Base-by-base conservation (phyloP, 2,797 vertebrate genomes). In the Sparidentex hasta region DNA sequence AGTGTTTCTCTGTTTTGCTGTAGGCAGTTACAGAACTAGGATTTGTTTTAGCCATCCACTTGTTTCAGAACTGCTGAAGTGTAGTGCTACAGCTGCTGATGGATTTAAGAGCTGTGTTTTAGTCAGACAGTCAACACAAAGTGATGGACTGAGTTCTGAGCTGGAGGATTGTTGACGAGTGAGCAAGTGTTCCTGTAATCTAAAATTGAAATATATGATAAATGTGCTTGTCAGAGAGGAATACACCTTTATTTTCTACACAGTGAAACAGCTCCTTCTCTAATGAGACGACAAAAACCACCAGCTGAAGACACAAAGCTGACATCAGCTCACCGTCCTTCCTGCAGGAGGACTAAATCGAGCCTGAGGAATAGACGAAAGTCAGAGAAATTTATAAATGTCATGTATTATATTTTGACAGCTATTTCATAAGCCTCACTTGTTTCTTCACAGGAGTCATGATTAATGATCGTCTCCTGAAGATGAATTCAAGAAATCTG, bases 391-490 rank as follows among this genome's bases (percentile, higher is more conserved):
- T 64, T 61, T 21, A 62, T 46, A 41, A 50, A 11, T 1, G 46
- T 56, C 1, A 75, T 83, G 76, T 21, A 46, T 78, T 61, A 71
- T 56, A 38, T 85, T 76, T 21, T 78, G 80, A 78, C 63, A 78
- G 65, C 29, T 72, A 52, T 54, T 74, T 71, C 21, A 71, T 25
- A 62, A 43, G 21, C 50, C 57, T 76, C 47, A 67, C 65, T 61
- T 62, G 63, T 65, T 69, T 48, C 23, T 29, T 41, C 51, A 12
- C n/a, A 51, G 20, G 18, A 55, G 61, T 67, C 27, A 58, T 66
- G 81, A 81, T 18, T 79, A 74, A 90, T 87, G 66, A 71, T 33
- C 13, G 11, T 78, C 71, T 71, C 33, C 71, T 62, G 43, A 65
- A 64, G 56, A 77, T 52, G 61, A 14, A 72, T 70, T 41, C 54